A percentile compares a stretch with the other conserved stretches of the same genome.
These are phyloP conservation scores for Lasaia peninsularis DNA, from an alignment of 1,140 invertebrate species.

Conservation along the genomic window DNA sequence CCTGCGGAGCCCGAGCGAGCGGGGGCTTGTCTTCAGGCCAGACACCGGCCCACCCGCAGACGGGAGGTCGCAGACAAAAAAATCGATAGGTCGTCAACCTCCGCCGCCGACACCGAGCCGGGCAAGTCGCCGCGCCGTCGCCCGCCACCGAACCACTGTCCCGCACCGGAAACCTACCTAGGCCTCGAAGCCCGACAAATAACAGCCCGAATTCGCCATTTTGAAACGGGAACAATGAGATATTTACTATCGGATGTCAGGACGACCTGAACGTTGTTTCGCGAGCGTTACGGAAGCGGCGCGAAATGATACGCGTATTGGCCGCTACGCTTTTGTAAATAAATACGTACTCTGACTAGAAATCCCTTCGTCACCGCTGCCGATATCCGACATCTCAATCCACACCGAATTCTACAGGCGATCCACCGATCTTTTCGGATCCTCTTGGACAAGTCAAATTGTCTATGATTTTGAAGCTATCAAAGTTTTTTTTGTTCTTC, in stretches of 20 bases:
- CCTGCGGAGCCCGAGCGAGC: slow-evolving; percentile 30
- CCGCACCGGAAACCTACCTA: slow-evolving; percentile 46
- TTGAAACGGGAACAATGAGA: slow-evolving; percentile 77
- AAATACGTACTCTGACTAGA: slow-evolving; percentile 84
- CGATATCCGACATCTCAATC: slow-evolving; percentile 84
- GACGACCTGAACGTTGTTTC: slow-evolving; percentile 39
- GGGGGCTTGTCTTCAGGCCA: slow-evolving; percentile 36
- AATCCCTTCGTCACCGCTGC: slow-evolving; percentile 84
- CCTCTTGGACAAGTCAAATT: slow-evolving; percentile 65
- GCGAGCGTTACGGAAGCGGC: slow-evolving; percentile 43
- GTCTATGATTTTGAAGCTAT: slow-evolving; percentile 66
- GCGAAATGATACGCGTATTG: slow-evolving; percentile 38
- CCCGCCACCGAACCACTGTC: slow-evolving; percentile 40
- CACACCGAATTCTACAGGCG: slow-evolving; percentile 75
- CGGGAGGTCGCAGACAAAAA: slow-evolving; percentile 77
- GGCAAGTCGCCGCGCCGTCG: slow-evolving; percentile 50
- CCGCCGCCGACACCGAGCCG: slow-evolving; percentile 50
- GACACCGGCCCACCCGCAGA: slow-evolving; percentile 62
- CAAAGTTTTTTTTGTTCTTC: slow-evolving; percentile 36
- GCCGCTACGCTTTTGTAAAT: slow-evolving; percentile 51
- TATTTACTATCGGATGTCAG: slow-evolving; percentile 72
- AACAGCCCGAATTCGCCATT: slow-evolving; percentile 72
- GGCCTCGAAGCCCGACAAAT: slow-evolving; percentile 47
- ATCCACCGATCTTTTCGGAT: slow-evolving; percentile 70
- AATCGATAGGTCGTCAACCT: slow-evolving; percentile 73